Percentiles rank a stretch among this genome's conserved stretches.
Conservation (phyloP, 2,113 vertebrate genomes). For the Neofelis nebulosa region DNA sequence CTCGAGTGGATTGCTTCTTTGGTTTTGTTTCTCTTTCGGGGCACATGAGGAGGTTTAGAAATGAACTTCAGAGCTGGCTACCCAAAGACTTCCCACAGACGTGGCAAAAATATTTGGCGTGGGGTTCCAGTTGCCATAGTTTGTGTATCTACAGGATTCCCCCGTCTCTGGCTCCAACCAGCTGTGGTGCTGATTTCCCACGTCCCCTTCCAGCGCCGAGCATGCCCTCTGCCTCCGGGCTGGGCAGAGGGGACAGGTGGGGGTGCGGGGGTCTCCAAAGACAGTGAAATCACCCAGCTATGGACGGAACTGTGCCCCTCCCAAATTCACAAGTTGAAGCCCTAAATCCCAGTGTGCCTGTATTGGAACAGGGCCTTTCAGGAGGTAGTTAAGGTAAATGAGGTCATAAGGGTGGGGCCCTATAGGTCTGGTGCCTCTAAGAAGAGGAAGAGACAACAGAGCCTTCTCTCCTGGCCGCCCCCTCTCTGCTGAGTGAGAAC, state of each 20-base stretch:
- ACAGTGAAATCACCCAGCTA: neutral
- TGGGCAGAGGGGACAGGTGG: neutral
- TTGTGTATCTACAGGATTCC: fast-evolving
- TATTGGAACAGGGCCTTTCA: neutral
- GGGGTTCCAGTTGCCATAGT: fast-evolving
- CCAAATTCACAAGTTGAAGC: neutral
- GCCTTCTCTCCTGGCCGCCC: neutral
- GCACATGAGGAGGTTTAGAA: neutral
- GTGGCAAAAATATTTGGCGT: fast-evolving
- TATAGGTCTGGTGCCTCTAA: neutral
- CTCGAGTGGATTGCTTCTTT: fast-evolving
- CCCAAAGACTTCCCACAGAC: fast-evolving
- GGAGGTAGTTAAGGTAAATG: neutral
- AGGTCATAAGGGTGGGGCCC: neutral
- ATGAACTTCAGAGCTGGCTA: neutral
- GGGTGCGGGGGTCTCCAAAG: neutral
- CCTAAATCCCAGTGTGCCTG: neutral
- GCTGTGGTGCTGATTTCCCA: fast-evolving
- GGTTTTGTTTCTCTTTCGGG: neutral
- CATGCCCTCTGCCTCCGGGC: neutral
- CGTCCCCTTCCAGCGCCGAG: neutral
- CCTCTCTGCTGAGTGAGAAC: fast-evolving
- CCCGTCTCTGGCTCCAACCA: fast-evolving
- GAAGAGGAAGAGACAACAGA: neutral
- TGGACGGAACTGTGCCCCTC: neutral